A percentile compares a stretch with the other conserved stretches of the same genome.
These are phyloP conservation scores for Apamea monoglypha DNA, from an alignment of 2,888 invertebrate species.

Conservation along the genomic window DNA sequence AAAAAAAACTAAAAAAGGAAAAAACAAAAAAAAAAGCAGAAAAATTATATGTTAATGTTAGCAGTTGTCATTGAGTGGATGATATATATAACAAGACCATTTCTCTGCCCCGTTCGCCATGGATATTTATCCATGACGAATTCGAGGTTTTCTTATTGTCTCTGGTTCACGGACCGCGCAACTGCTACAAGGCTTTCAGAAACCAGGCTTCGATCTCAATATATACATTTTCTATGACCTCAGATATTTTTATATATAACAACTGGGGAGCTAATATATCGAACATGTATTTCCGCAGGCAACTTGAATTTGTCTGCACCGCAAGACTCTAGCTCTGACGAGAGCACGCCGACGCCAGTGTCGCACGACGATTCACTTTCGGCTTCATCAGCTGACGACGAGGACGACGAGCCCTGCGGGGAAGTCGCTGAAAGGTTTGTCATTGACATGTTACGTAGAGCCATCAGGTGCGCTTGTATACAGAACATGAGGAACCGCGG, in stretches of 20 bases:
- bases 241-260: neutral
- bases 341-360: slow-evolving; percentile 73
- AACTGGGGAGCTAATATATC: neutral
- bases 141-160: neutral
- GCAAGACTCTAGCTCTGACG: slow-evolving; percentile 76
- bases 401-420: slow-evolving; percentile 74
- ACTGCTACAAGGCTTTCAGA: slow-evolving; percentile 4
- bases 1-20: neutral
- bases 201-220: slow-evolving; percentile 18
- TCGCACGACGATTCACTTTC: slow-evolving; percentile 67
- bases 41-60: neutral
- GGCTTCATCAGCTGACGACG: slow-evolving; percentile 77
- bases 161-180: neutral
- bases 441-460: neutral
- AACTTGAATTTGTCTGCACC: slow-evolving; percentile 70
- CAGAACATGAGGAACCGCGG: slow-evolving; percentile 43
- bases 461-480: slow-evolving; percentile 13
- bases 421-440: slow-evolving; percentile 69
- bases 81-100: neutral
- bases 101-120: neutral
- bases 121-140: neutral
- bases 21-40: neutral
- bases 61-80: neutral
- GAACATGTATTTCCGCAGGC: slow-evolving; percentile 67
- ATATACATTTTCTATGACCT: slow-evolving; percentile 12